Evolutionary conservation across 2,888 invertebrate species (phyloP), one percentile per base, ranked within the genome.

Genomic region (Allygus modestus): DNA sequence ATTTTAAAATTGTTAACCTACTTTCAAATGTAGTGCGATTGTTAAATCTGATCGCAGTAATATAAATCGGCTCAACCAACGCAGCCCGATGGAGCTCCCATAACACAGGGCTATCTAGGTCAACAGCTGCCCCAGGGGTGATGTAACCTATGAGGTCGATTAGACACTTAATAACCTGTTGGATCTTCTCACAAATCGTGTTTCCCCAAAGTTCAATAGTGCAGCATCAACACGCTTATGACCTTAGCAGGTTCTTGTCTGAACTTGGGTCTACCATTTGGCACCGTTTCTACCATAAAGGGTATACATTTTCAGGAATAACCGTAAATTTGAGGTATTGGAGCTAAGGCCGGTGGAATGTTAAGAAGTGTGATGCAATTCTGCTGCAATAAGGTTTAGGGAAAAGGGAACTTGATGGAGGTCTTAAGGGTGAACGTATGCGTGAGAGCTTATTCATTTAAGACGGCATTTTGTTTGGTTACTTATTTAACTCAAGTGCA

Each of bases 141-240:
- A 31, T 4, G 65, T 17, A 65, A 65, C 23, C 12, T 46, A 17
- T 54, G 2, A 4, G 31, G 15, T 12, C 65, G 31, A 65, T 65
- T 28, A 65, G 65, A 31, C 28, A 17, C 17, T 65, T 65, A 65
- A 65, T 65, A 65, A 26, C 28, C 65, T 65, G 65, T 9, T 15
- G 28, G 26, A 31, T 65, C 65, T 65, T 65, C 65, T 65, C 31
- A 31, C 65, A 28, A 65, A 65, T 65, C 65, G 65, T 65, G 65
- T 65, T 31, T 7, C 17, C 28, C 65, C 65, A 65, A 65, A 65
- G 65, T 2, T 65, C 65, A 65, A 65, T 65, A 65, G 28, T 15
- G 28, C 28, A 15, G 28, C 12, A 9, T 15, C 7, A 12, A 65
- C 65, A 65, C 28, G 65, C 65, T 5, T 4, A 15, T 12, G 65